phyloP scores from a whole-genome alignment of 1,140 invertebrate species.

The Tigriopus japonicus region DNA sequence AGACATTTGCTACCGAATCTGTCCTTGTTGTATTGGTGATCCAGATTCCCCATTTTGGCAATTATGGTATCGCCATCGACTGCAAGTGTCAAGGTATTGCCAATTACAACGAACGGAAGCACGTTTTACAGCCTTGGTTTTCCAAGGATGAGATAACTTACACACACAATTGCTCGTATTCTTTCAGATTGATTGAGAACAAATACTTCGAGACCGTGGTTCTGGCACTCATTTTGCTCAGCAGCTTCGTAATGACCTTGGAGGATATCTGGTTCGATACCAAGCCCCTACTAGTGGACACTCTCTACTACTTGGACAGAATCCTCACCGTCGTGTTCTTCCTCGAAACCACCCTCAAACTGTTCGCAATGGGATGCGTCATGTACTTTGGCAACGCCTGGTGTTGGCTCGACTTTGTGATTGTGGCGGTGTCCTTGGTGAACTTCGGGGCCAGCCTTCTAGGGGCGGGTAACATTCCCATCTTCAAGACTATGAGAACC shows the following conservation, averaged over 20 bases:
- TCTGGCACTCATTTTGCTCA: slow-evolving; percentile 91
- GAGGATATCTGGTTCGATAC: slow-evolving; percentile 86
- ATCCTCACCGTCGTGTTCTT: slow-evolving; percentile 97
- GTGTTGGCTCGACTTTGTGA: slow-evolving; percentile 98
- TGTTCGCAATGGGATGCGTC: slow-evolving; percentile 85
- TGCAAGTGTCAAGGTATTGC: slow-evolving; percentile 43
- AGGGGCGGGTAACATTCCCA: slow-evolving; percentile 48
- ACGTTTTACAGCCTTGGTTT: too few relatives aligned
- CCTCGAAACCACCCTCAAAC: slow-evolving; percentile 96
- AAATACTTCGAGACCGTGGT: slow-evolving; percentile 98
- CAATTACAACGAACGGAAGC: too few relatives aligned
- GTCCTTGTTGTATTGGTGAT: slow-evolving; percentile 65
- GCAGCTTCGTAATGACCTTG: slow-evolving; percentile 85
- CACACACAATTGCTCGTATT: too few relatives aligned
- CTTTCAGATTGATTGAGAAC: slow-evolving; percentile 82
- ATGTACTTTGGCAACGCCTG: slow-evolving; percentile 97
- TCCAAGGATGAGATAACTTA: too few relatives aligned
- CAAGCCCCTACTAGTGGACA: slow-evolving; percentile 70
- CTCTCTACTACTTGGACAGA: slow-evolving; percentile 88
- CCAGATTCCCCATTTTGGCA: slow-evolving; percentile 81
- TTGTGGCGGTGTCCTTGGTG: slow-evolving; percentile 92
- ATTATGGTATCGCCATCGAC: slow-evolving; percentile 72
- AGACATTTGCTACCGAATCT: slow-evolving; percentile 48
- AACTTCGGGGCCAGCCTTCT: slow-evolving; percentile 85
- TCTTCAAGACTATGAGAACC: slow-evolving; percentile 30